Base-by-base conservation (phyloP, 2,113 vertebrate species). In the Vimba vimba region DNA sequence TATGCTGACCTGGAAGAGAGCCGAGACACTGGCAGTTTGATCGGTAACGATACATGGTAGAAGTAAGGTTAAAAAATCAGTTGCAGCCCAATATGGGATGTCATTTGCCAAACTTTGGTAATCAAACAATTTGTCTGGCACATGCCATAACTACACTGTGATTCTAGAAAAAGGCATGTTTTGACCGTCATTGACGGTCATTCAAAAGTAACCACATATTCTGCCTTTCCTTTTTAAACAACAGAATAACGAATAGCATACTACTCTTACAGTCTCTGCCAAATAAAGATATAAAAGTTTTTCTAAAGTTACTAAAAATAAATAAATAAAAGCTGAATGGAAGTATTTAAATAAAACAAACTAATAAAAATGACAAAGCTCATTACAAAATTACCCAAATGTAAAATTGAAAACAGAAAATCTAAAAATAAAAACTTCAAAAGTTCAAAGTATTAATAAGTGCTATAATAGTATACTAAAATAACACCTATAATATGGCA, bases 1-100 rank as follows among this genome's bases (percentile, higher is more conserved):
- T 64, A 83, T 15, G 9, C 36, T 88, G 87, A 85, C 73, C 84
- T 69, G 73, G 59, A 47, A 19, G 33, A 76, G 25, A 81, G 69
- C 27, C 45, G 45, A 59, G 52, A 12, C n/a, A 9, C 23, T 8
- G 71, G 62, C 23, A 4, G 69, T 82, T 62, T 73, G 66, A 36
- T 12, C 47, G 36, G 36, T 36, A 10, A 50, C 19, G 60, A 30
- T 76, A 39, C 39, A 23, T 45, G 23, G 7, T 23, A 75, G 7
- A 43, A 30, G 64, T 27, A 25, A 82, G 19, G 8, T 57, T 52
- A 33, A 15, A 4, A 50, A 19, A 69, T 45, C 39, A 43, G 6
- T 74, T 74, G 71, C 30, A 36, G 66, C 6, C 15, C 17, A 33
- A 36, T 69, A 36, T 69, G 66, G 30, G 66, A 17, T 36, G 39